phyloP scores from a whole-genome alignment of 2,888 invertebrate species.

The Heliconius erato region DNA sequence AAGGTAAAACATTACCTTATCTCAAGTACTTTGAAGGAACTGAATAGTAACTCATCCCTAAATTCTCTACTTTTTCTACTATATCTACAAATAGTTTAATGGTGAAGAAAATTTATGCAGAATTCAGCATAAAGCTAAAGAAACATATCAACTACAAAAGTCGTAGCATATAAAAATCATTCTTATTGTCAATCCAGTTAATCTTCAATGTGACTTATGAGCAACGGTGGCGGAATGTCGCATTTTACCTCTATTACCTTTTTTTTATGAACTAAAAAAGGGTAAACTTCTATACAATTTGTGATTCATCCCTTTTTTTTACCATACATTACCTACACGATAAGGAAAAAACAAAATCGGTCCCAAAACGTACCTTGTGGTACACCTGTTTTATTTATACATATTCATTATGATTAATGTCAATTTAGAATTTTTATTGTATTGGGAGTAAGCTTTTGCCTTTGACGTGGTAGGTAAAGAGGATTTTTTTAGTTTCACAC shows the following conservation, averaged over 20 bases:
- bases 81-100: no score
- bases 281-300: constrained; percentile 50
- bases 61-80: no score
- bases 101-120: no score
- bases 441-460: background rate
- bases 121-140: no score
- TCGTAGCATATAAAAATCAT: constrained; percentile 54
- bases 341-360: constrained; percentile 14
- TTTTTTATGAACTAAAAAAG: constrained; percentile 51
- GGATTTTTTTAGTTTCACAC: background rate
- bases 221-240: constrained; percentile 58
- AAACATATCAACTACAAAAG: background rate
- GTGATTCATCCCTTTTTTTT: constrained; percentile 52
- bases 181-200: constrained; percentile 61
- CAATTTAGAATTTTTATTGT: constrained; percentile 11
- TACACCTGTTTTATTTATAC: constrained; percentile 17
- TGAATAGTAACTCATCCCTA: no score
- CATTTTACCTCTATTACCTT: constrained; percentile 42
- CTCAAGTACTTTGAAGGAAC: no score
- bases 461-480: no score
- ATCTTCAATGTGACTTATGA: constrained; percentile 60
- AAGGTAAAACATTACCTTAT: no score
- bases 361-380: constrained; percentile 15
- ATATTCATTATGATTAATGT: constrained; percentile 17
- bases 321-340: background rate